phyloP scores from a whole-genome alignment of 37 sponge, comb jelly and placozoan genomes.

The Mnemiopsis leidyi region DNA sequence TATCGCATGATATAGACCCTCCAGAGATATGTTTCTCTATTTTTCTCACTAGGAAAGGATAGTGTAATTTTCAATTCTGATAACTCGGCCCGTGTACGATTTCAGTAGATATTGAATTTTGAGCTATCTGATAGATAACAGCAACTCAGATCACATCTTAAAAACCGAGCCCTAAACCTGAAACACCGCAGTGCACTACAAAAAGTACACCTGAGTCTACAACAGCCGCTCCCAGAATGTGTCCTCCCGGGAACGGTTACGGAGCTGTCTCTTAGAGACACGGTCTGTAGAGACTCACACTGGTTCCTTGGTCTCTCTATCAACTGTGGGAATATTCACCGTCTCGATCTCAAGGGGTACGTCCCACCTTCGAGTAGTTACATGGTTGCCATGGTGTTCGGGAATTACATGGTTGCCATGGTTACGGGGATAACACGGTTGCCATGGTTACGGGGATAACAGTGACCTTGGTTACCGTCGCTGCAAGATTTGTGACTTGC shows the following conservation, averaged over 20 bases:
- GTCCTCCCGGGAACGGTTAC: constrained; percentile 25
- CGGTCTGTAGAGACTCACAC: constrained; percentile 1
- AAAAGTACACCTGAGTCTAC: constrained; percentile 35
- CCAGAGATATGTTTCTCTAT: no score
- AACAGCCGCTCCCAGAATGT: constrained; percentile 12
- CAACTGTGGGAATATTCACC: background rate
- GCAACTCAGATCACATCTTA: background rate
- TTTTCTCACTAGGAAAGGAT: no score
- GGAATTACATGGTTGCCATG: no score
- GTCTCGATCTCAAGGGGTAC: constrained; percentile 52
- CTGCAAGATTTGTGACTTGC: no score
- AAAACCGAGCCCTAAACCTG: background rate
- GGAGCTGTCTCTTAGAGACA: constrained; percentile 5
- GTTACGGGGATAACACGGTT: background rate
- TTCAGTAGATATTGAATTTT: no score
- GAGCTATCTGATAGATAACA: background rate
- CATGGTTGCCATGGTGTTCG: no score
- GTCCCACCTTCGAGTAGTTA: background rate
- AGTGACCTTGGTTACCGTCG: no score
- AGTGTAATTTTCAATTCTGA: no score
- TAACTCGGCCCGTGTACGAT: no score
- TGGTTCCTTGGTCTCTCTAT: constrained; percentile 57
- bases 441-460: background rate
- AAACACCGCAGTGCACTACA: background rate
- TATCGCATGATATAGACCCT: no score